phyloP scores from a whole-genome alignment of 2,113 vertebrate species.

The Ellobius talpinus region DNA sequence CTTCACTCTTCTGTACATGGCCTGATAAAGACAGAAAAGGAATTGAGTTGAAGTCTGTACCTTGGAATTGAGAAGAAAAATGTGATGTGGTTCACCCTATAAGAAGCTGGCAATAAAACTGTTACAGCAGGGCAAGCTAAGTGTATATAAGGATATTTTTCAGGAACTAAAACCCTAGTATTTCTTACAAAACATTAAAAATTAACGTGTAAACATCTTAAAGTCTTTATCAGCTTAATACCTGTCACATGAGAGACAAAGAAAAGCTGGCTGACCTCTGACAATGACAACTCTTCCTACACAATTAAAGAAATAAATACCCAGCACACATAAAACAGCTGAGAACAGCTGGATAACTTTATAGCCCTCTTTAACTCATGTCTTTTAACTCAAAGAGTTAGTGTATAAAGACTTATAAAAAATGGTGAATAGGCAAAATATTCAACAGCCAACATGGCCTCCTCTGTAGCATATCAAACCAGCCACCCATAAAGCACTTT shows the following conservation, averaged over 20 bases:
- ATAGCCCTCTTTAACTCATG: conserved; percentile 37
- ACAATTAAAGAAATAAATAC: conserved; percentile 50
- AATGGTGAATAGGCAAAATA: conserved; percentile 47
- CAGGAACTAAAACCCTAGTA: conserved; percentile 14
- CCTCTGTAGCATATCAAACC: neutral
- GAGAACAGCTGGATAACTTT: conserved; percentile 61
- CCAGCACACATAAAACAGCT: conserved; percentile 45
- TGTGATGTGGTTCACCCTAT: neutral
- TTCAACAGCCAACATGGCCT: neutral
- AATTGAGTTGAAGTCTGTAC: neutral
- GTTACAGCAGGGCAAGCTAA: neutral
- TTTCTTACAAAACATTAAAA: conserved; percentile 64
- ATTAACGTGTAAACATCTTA: neutral
- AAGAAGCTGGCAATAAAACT: conserved; percentile 4
- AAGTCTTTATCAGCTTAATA: neutral
- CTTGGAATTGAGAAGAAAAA: conserved; percentile 12
- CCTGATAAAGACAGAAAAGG: neutral
- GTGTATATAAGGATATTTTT: neutral
- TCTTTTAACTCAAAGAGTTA: conserved; percentile 68
- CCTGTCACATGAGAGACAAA: conserved; percentile 10
- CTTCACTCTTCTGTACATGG: neutral
- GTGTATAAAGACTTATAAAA: conserved; percentile 3
- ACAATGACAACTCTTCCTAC: conserved; percentile 8
- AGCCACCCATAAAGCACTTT: neutral
- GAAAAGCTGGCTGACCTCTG: neutral